Percentiles rank a stretch among this genome's conserved stretches.
These are phyloP conservation scores for Parnassius mnemosyne DNA, from an alignment of 2,888 invertebrate genomes.

Conservation along the genomic window DNA sequence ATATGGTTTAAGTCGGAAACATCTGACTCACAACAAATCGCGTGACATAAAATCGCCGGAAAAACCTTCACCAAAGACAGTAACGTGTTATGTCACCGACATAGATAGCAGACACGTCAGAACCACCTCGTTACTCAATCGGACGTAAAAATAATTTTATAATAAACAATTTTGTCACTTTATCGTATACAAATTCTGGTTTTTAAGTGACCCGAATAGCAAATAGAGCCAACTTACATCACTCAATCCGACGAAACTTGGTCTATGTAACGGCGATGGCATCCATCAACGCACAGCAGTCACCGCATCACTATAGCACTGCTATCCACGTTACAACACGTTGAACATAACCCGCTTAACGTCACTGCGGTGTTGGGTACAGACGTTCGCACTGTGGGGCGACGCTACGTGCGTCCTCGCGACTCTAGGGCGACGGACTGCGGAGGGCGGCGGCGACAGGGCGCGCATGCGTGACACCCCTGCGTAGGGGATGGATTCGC, in stretches of 20 bases:
- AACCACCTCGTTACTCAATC: conserved; percentile 9
- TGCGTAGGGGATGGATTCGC: conserved; percentile 52
- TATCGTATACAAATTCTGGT: conserved; percentile 5
- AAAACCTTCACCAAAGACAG: conserved; percentile 1
- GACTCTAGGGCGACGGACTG: conserved; percentile 42
- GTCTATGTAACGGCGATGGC: neutral
- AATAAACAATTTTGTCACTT: neutral
- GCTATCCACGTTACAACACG: conserved; percentile 20
- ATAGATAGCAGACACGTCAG: conserved; percentile 1
- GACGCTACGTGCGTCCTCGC: conserved; percentile 34
- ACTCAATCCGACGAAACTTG: neutral
- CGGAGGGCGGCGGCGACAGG: conserved; percentile 53
- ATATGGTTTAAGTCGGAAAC: too few species aligned
- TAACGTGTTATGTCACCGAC: conserved; percentile 18
- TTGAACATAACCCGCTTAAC: conserved; percentile 31
- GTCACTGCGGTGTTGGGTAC: conserved; percentile 55
- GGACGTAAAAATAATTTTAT: neutral
- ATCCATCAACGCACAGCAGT: conserved; percentile 20
- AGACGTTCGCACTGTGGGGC: conserved; percentile 18
- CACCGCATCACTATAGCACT: conserved; percentile 24
- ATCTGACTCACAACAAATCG: too few species aligned
- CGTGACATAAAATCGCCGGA: neutral
- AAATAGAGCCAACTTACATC: conserved; percentile 18
- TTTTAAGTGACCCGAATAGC: conserved; percentile 20
- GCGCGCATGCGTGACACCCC: conserved; percentile 57